Conservation (phyloP, 2,113 vertebrate species). For the Eurypyga helias region DNA sequence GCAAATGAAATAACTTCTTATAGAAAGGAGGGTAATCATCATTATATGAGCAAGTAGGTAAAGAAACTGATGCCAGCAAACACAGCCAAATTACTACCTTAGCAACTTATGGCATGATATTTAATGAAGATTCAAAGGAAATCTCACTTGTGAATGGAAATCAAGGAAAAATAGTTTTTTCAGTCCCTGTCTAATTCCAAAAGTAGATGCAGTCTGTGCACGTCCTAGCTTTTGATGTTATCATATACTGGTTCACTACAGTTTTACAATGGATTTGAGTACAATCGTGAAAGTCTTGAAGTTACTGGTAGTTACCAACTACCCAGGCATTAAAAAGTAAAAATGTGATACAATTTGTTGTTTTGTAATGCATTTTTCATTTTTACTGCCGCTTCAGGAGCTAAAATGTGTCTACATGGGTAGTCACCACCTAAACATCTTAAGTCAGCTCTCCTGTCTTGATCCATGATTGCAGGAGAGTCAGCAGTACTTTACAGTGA, state of each 20-base stretch:
- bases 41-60: not conserved
- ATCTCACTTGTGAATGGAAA: not conserved
- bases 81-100: not conserved
- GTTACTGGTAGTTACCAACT: not conserved
- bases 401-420: not conserved
- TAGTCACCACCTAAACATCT: not conserved
- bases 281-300: not conserved
- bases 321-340: not conserved
- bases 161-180: not conserved
- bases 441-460: not conserved
- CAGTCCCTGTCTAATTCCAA: not conserved
- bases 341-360: not conserved
- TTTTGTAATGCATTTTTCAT: not conserved
- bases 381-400: not conserved
- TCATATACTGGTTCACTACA: not conserved
- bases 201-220: not conserved
- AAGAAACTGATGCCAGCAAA: not conserved
- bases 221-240: accelerated
- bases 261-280: not conserved
- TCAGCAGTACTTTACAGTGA: not conserved
- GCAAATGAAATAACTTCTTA: not conserved
- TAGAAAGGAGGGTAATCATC: not conserved
- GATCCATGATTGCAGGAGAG: not conserved
- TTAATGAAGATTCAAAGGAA: not conserved
- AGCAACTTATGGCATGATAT: not conserved